These are phyloP conservation scores for Anthoptus insignis DNA, from an alignment of 2,888 invertebrate species.

Conservation along the genomic window DNA sequence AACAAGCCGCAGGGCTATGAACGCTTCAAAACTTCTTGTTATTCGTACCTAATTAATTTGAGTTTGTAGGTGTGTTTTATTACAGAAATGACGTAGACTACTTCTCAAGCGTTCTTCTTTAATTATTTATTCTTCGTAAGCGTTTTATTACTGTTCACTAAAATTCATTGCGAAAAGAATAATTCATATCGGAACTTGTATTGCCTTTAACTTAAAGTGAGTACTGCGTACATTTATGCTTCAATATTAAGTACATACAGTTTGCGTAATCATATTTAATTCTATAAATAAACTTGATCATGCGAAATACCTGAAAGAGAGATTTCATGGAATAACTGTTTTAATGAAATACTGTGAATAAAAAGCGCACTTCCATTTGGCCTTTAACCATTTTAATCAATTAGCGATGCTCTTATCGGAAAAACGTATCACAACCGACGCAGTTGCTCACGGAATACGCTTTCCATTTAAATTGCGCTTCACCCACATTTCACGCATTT, in stretches of 20 bases:
- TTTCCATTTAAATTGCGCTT: slow-evolving; percentile 5
- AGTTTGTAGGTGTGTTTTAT: too few relatives aligned
- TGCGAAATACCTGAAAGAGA: not conserved
- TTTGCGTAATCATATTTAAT: not conserved
- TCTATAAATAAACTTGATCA: not conserved
- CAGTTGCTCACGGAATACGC: not conserved
- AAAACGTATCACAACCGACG: slow-evolving; percentile 27
- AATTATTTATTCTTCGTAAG: too few relatives aligned
- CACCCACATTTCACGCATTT: slow-evolving; percentile 6
- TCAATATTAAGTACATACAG: not conserved
- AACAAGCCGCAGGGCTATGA: too few relatives aligned
- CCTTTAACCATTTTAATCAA: slow-evolving; percentile 34
- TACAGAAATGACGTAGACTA: too few relatives aligned
- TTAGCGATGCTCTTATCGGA: slow-evolving; percentile 37
- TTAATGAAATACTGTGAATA: slow-evolving; percentile 19
- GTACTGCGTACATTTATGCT: too few relatives aligned
- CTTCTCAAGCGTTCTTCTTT: too few relatives aligned
- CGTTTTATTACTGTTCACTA: too few relatives aligned
- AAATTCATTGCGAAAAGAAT: too few relatives aligned
- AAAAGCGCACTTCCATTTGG: slow-evolving; percentile 32
- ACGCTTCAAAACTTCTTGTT: too few relatives aligned
- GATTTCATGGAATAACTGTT: slow-evolving; percentile 14
- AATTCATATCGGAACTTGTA: not conserved
- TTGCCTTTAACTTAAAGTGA: too few relatives aligned
- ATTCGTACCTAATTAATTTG: too few relatives aligned